These are phyloP conservation scores for Melieria omissa DNA, from an alignment of 2,888 invertebrate genomes.

Conservation along the genomic window DNA sequence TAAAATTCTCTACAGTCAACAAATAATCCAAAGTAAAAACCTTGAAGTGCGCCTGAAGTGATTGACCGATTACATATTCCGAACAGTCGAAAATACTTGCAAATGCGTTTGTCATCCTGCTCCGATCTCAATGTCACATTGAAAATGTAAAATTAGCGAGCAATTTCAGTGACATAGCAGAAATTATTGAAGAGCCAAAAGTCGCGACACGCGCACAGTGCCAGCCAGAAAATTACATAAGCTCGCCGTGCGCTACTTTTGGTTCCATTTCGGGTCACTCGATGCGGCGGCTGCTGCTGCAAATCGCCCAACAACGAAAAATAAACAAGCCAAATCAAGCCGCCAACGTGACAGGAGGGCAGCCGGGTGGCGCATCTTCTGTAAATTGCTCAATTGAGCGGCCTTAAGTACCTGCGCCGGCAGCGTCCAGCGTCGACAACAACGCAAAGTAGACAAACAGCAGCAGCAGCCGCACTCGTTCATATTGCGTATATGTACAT, in stretches of 20 bases:
- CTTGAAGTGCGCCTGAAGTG: no score
- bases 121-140: no score
- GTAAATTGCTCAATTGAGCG: constrained; percentile 30
- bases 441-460: no score
- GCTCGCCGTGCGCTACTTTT: constrained; percentile 8
- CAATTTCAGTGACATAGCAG: no score
- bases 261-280: constrained; percentile 16
- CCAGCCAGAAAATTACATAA: constrained; percentile 2
- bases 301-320: background rate
- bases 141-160: no score
- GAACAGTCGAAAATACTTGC: no score
- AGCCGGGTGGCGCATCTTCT: background rate
- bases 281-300: background rate
- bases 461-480: background rate
- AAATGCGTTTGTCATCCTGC: no score
- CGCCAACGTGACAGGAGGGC: constrained; percentile 14
- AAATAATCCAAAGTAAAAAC: no score
- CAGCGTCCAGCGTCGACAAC: background rate
- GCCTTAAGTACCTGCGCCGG: constrained; percentile 19
- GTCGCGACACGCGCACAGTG: no score
- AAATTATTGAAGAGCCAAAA: no score
- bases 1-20: no score
- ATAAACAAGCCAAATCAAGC: constrained; percentile 28
- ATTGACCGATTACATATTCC: no score
- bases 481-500: background rate